phyloP scores from a whole-genome alignment of 2,888 invertebrate species.

The Tyria jacobaeae region DNA sequence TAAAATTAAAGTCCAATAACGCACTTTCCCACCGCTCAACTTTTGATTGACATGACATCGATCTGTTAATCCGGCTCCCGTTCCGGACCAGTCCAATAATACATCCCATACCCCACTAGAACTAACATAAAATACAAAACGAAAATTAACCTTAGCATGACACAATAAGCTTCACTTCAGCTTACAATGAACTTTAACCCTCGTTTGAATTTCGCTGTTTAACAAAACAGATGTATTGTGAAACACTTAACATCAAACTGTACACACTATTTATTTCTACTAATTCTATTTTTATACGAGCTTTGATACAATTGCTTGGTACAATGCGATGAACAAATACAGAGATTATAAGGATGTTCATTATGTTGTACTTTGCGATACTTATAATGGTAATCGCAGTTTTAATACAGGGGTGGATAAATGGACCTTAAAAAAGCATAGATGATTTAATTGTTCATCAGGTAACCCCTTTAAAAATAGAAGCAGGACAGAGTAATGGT shows the following conservation, averaged over 20 bases:
- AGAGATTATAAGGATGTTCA: constrained; percentile 35
- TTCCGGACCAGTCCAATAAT: constrained; percentile 43
- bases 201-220: constrained; percentile 37
- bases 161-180: constrained; percentile 8
- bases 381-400: constrained; percentile 29
- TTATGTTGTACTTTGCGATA: constrained; percentile 31
- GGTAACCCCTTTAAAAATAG: too few relatives aligned
- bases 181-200: constrained; percentile 19
- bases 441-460: constrained; percentile 9
- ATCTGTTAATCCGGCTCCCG: constrained; percentile 67
- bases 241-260: constrained; percentile 76
- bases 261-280: constrained; percentile 74
- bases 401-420: constrained; percentile 18
- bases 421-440: constrained; percentile 11
- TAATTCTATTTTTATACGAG: constrained; percentile 77
- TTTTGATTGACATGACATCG: constrained; percentile 61
- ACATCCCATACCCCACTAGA: constrained; percentile 38
- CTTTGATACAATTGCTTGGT: constrained; percentile 64
- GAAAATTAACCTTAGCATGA: constrained; percentile 2
- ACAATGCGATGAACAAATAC: constrained; percentile 38
- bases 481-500: too few relatives aligned
- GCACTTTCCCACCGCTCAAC: constrained; percentile 53
- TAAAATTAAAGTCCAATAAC: constrained; percentile 21
- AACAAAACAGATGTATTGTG: constrained; percentile 71
- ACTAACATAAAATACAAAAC: constrained; percentile 21